Conservation (phyloP, 2,113 vertebrate species). For the Kobus ellipsiprymnus region DNA sequence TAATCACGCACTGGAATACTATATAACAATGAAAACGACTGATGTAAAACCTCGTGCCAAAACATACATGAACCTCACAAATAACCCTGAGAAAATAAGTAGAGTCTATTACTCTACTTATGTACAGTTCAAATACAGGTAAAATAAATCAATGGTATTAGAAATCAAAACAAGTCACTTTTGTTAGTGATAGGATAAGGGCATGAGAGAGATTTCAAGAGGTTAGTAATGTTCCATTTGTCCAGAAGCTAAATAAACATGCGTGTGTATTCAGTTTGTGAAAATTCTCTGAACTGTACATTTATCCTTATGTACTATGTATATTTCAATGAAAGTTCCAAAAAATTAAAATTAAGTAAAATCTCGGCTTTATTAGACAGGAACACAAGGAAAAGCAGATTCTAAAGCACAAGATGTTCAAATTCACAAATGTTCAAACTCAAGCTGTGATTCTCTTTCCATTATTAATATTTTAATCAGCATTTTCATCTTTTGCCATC, state of each 20-base stretch:
- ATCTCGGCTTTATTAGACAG: not conserved
- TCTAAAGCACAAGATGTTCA: not conserved
- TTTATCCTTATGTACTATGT: not conserved
- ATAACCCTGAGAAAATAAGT: not conserved
- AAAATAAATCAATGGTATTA: not conserved
- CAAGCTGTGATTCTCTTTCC: not conserved
- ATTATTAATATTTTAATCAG: not conserved
- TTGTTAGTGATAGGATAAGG: not conserved
- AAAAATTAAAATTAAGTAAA: not conserved
- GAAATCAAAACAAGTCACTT: not conserved
- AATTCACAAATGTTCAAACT: not conserved
- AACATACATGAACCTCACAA: not conserved
- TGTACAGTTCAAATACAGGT: not conserved
- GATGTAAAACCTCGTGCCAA: not conserved
- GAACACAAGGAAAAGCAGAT: not conserved
- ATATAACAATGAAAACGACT: not conserved
- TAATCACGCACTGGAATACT: not conserved
- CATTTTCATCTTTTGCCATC: not conserved
- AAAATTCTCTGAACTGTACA: not conserved
- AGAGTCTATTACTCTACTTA: not conserved
- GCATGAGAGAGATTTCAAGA: not conserved
- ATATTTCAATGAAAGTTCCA: not conserved
- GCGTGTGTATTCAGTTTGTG: not conserved
- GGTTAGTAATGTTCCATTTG: not conserved
- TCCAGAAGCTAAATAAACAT: not conserved